Percentiles rank a stretch among this genome's conserved stretches.
Evolutionary conservation across 2,888 invertebrate species (phyloP).

Genomic region (Stramonita haemastoma): DNA sequence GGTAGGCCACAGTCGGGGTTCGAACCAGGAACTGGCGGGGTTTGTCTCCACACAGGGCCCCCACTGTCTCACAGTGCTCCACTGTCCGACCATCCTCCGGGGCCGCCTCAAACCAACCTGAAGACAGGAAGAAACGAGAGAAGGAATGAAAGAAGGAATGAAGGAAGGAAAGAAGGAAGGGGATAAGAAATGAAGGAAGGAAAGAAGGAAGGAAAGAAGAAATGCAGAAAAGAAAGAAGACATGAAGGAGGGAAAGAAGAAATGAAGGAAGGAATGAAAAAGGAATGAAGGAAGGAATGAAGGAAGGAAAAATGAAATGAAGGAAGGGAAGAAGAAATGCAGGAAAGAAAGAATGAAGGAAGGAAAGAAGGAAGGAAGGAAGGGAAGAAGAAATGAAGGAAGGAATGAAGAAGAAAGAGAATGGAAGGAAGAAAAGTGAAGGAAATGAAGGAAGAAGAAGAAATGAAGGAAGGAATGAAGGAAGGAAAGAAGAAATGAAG

Average conservation of each 20-base stretch:
- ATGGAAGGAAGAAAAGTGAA: not conserved
- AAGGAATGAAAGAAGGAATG: not conserved
- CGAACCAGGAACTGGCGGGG: constrained; percentile 68
- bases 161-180: not conserved
- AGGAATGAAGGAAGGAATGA: not conserved
- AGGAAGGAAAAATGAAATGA: not conserved
- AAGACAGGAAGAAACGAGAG: not conserved
- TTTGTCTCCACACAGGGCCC: constrained; percentile 66
- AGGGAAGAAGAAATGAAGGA: not conserved
- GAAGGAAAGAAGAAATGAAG: not conserved
- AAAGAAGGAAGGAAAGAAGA: not conserved
- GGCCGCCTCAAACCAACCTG: constrained; percentile 72
- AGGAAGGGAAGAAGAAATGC: not conserved
- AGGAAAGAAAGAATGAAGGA: not conserved
- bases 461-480: not conserved
- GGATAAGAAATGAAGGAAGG: not conserved
- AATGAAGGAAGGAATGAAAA: not conserved
- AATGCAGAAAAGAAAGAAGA: not conserved
- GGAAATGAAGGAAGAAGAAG: not conserved
- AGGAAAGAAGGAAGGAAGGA: not conserved
- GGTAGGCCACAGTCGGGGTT: constrained; percentile 68
- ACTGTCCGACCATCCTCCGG: constrained; percentile 71
- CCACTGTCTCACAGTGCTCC: constrained; percentile 71
- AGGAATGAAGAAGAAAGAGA: too few species aligned
- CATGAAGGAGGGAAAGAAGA: not conserved